A percentile compares a stretch with the other conserved stretches of the same genome.
phyloP scores from a whole-genome alignment of 2,888 invertebrate genomes.

The Troilus luridus region DNA sequence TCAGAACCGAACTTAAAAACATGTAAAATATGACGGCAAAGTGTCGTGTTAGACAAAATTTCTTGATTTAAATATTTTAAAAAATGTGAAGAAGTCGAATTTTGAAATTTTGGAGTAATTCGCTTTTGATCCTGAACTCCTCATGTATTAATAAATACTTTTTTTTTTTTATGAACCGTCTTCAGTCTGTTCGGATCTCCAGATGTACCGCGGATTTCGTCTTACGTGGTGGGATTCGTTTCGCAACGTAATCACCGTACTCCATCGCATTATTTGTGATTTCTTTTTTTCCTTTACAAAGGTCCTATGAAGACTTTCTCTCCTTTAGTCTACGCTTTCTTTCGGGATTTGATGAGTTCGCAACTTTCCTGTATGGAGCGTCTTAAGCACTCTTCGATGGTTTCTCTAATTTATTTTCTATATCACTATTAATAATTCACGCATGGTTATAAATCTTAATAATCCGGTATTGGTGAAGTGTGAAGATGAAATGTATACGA shows the following conservation, averaged over 20 bases:
- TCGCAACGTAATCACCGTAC: conserved; percentile 1
- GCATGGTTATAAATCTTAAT: neutral
- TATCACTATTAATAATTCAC: neutral
- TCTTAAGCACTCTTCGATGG: neutral
- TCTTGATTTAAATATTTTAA: no score
- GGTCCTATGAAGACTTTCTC: conserved; percentile 2
- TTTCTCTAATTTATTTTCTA: neutral
- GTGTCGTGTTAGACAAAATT: no score
- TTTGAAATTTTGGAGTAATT: no score
- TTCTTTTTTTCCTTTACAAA: conserved; percentile 30
- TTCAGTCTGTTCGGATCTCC: neutral
- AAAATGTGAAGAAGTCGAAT: no score
- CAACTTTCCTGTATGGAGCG: conserved; percentile 3
- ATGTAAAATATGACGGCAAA: no score
- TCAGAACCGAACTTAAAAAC: no score
- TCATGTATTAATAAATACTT: no score
- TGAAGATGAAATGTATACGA: neutral
- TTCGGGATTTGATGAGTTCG: conserved; percentile 7
- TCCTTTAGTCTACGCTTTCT: neutral
- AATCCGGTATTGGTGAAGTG: neutral
- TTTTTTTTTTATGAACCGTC: neutral
- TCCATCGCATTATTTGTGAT: conserved; percentile 37
- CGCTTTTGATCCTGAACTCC: no score
- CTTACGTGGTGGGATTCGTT: neutral
- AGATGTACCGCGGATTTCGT: neutral